phyloP scores from a whole-genome alignment of 2,888 invertebrate genomes.

The Andrena hattorfiana region DNA sequence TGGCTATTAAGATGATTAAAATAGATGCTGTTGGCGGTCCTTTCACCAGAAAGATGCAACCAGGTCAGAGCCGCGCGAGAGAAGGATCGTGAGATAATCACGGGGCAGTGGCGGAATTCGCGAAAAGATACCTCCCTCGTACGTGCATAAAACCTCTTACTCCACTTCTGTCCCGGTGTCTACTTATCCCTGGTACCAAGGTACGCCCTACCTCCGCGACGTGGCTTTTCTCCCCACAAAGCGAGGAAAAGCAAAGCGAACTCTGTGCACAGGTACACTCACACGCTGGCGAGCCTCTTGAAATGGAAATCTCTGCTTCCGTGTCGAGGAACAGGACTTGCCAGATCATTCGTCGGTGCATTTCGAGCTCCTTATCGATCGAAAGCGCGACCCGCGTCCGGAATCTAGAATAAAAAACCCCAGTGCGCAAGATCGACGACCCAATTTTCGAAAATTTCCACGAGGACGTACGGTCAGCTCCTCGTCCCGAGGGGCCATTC shows the following conservation, averaged over 20 bases:
- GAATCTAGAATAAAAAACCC: no score
- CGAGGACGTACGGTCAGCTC: not conserved
- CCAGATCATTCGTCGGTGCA: constrained; percentile 4
- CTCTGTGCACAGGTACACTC: not conserved
- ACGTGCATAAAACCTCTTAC: no score
- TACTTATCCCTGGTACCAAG: no score
- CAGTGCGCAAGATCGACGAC: not conserved
- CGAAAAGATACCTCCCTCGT: no score
- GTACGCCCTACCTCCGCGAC: no score
- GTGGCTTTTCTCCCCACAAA: not conserved
- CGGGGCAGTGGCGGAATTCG: not conserved
- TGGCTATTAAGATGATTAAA: not conserved
- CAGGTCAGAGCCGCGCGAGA: not conserved
- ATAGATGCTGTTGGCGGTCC: not conserved
- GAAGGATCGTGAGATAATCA: not conserved
- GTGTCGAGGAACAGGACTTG: not conserved
- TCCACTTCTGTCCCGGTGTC: no score
- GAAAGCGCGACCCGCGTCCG: no score
- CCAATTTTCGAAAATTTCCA: constrained; percentile 11
- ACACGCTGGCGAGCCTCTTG: not conserved
- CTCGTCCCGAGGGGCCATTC: not conserved
- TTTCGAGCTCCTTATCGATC: no score
- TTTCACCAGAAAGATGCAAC: not conserved
- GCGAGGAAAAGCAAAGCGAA: constrained; percentile 2
- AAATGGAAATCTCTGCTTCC: not conserved